Evolutionary conservation across 2,113 vertebrate genomes (phyloP).

Genomic region (Ornithorhynchus anatinus): DNA sequence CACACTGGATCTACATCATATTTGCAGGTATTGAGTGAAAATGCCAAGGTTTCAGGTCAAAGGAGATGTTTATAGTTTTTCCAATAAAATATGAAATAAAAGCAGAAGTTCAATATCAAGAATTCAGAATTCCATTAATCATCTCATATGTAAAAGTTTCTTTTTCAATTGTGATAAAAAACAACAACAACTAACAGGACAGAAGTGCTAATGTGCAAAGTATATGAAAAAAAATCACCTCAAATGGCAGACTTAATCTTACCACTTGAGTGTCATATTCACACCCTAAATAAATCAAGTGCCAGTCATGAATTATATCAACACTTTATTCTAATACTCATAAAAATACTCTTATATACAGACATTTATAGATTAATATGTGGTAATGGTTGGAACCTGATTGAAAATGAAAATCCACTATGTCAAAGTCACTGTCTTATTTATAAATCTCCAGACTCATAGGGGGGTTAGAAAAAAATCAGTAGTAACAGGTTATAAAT

Average conservation of each 20-base stretch:
- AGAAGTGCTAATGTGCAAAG: not conserved
- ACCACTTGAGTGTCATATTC: conserved; percentile 22
- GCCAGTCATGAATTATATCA: conserved; percentile 18
- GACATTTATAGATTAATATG: conserved; percentile 29
- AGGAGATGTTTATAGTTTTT: no score
- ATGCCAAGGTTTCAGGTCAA: no score
- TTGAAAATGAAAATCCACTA: conserved; percentile 30
- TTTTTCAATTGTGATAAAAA: conserved; percentile 5
- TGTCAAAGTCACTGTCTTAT: conserved; percentile 16
- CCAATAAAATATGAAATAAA: no score
- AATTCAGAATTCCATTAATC: not conserved
- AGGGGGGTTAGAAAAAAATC: conserved; percentile 29
- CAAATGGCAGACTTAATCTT: conserved; percentile 37
- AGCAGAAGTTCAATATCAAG: not conserved
- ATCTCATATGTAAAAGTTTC: not conserved
- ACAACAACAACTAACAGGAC: conserved; percentile 26
- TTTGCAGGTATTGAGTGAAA: no score
- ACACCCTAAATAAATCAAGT: not conserved
- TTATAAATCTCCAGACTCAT: conserved; percentile 26
- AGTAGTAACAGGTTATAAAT: conserved; percentile 21
- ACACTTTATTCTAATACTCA: conserved; percentile 25
- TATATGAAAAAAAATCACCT: conserved; percentile 5
- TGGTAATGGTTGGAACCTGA: conserved; percentile 21
- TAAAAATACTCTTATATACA: conserved; percentile 36
- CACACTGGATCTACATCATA: no score